Percentiles rank a stretch among this genome's conserved stretches.
phyloP scores from a whole-genome alignment of 2,113 vertebrate genomes.

The Nerophis lumbriciformis region DNA sequence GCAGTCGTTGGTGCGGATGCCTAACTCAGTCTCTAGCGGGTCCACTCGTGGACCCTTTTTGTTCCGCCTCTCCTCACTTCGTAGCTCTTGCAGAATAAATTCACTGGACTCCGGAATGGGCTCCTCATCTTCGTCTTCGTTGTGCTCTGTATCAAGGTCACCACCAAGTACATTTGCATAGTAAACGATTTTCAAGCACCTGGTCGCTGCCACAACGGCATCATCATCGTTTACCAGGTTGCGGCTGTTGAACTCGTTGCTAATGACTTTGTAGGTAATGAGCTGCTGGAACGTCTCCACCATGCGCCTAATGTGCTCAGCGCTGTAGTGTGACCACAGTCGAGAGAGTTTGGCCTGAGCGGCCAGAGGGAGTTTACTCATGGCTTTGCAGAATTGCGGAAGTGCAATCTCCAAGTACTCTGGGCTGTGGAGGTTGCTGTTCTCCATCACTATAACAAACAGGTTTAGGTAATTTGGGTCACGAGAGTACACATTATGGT shows the following conservation, averaged over 20 bases:
- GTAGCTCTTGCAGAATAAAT: conserved; percentile 91
- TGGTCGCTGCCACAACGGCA: conserved; percentile 90
- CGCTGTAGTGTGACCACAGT: conserved; percentile 88
- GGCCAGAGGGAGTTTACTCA: conserved; percentile 93
- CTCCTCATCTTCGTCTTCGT: conserved; percentile 96
- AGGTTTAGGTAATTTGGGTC: conserved; percentile 97
- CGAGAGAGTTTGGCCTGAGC: conserved; percentile 89
- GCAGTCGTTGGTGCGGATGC: conserved; percentile 92
- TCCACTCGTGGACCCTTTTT: conserved; percentile 96
- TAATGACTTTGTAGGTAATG: conserved; percentile 97
- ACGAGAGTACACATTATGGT: conserved; percentile 93
- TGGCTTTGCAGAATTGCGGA: conserved; percentile 96
- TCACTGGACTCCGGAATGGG: conserved; percentile 94
- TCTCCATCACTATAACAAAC: conserved; percentile 98
- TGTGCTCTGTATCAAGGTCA: conserved; percentile 88
- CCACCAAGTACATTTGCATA: conserved; percentile 97
- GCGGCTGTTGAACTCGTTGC: conserved; percentile 94
- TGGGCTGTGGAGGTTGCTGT: conserved; percentile 96
- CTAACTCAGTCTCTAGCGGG: conserved; percentile 92
- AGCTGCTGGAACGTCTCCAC: conserved; percentile 99
- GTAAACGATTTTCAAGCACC: conserved; percentile 99
- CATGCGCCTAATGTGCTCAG: conserved; percentile 90
- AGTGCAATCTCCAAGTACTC: conserved; percentile 97
- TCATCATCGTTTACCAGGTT: conserved; percentile 97
- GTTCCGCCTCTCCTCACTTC: conserved; percentile 92